Conservation (phyloP, 2,888 invertebrate genomes). For the Anticlea derivata region DNA sequence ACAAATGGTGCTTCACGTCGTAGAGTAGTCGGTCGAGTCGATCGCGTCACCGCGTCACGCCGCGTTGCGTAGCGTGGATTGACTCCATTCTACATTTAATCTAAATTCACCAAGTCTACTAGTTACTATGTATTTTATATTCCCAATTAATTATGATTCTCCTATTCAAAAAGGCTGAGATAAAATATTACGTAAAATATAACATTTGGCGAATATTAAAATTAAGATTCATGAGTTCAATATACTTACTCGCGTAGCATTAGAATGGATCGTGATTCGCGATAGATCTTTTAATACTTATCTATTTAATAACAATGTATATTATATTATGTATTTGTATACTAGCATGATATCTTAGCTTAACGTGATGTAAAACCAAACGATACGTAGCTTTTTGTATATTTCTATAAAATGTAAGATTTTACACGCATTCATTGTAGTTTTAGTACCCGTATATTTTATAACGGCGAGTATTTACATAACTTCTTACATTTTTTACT, state of each 20-base stretch:
- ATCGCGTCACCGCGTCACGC: slow-evolving; percentile 40
- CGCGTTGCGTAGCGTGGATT: slow-evolving; percentile 4
- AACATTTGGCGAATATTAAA: slow-evolving; percentile 72
- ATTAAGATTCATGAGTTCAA: slow-evolving; percentile 57
- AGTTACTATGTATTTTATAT: slow-evolving; percentile 75
- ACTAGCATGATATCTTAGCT: slow-evolving; percentile 45
- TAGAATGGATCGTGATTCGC: slow-evolving; percentile 15
- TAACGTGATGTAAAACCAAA: slow-evolving; percentile 68
- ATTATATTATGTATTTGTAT: slow-evolving; percentile 31
- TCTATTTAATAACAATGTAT: slow-evolving; percentile 29
- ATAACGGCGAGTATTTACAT: slow-evolving; percentile 52
- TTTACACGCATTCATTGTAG: slow-evolving; percentile 71
- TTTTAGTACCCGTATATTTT: slow-evolving; percentile 73
- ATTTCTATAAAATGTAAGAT: slow-evolving; percentile 75
- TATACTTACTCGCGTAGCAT: slow-evolving; percentile 47
- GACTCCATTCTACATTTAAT: slow-evolving; percentile 54
- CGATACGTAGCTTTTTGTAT: slow-evolving; percentile 74
- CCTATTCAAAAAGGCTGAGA: slow-evolving; percentile 83
- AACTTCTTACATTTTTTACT: slow-evolving; percentile 35
- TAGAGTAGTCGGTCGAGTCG: slow-evolving; percentile 66
- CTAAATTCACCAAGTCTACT: slow-evolving; percentile 67
- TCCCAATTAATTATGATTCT: slow-evolving; percentile 77
- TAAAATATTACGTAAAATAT: slow-evolving; percentile 69
- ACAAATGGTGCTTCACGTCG: slow-evolving; percentile 83
- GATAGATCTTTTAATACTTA: slow-evolving; percentile 12